A percentile compares a stretch with the other conserved stretches of the same genome.
phyloP scores from a whole-genome alignment of 2,113 vertebrate genomes.

The Axis porcinus region DNA sequence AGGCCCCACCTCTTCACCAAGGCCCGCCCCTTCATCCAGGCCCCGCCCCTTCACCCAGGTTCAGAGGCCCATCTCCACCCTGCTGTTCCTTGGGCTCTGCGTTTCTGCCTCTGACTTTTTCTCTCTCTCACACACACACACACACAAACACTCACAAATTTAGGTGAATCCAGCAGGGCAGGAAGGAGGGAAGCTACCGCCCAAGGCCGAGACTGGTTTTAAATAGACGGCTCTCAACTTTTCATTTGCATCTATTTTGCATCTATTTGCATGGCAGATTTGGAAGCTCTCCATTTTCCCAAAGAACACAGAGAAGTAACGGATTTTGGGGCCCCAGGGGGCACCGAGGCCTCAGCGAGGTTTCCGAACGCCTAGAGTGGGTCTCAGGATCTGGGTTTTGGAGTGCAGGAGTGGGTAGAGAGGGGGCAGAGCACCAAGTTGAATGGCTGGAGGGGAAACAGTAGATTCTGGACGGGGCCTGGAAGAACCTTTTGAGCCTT shows the following conservation, averaged over 20 bases:
- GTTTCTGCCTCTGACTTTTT: not conserved
- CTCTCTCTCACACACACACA: not conserved
- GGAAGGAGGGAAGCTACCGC: not conserved
- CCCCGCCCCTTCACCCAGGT: not conserved
- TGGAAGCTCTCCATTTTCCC: not conserved
- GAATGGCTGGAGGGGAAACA: not conserved
- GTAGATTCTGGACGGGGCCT: not conserved
- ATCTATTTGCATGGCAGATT: not conserved
- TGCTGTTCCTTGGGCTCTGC: not conserved
- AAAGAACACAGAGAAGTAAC: not conserved
- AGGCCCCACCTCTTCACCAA: not conserved
- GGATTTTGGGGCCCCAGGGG: not conserved
- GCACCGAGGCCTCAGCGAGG: not conserved
- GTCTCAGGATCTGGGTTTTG: not conserved
- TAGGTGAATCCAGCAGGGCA: not conserved
- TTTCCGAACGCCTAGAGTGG: not conserved
- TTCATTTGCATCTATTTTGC: slow-evolving; percentile 30
- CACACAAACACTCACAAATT: not conserved
- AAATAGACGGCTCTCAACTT: not conserved
- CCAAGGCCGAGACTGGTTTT: not conserved
- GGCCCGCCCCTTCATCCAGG: not conserved
- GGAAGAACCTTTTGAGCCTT: not conserved
- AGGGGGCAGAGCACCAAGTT: not conserved
- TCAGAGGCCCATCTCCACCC: not conserved
- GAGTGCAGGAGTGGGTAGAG: not conserved